Evolutionary conservation across 1,140 invertebrate species (phyloP), one percentile per base, ranked within the genome.

Genomic region (Drosophila murphyi): DNA sequence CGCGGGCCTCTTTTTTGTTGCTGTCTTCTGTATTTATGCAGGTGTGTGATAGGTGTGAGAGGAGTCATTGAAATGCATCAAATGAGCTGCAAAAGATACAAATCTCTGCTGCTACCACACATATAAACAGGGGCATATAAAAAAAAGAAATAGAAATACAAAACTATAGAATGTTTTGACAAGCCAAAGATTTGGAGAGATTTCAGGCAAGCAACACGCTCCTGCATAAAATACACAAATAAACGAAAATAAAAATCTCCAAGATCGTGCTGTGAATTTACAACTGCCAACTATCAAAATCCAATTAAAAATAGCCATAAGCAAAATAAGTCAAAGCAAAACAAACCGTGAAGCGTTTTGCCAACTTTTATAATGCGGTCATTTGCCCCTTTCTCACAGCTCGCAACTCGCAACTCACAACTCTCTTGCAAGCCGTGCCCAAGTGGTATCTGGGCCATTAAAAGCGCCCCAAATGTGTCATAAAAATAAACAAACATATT

Each of bases 31-130:
- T 29, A 31, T 35, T 61, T 29, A 52, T n/a, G 48, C 59, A 62
- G 55, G 71, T 69, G 65, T 68, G 68, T 43, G 12, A 10, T 52
- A 64, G 74, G 60, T 39, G 65, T 68, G 39, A 50, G 68, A 56
- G 8, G 47, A 32, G 37, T 8, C 82, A 86, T 87, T 86, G 63
- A 86, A 87, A 87, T 87, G 82, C 82, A 86, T 50, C 78, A 67
- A 82, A 85, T 73, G 68, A 78, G 67, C 78, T 81, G 67, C 59
- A 57, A 64, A 20, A 78, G 60, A 72, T 69, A 72, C 47, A 48
- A 37, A 86, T 68, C 12, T 64, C 28, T 56, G 57, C 29, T 32
- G 72, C 65, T 70, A 74, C 72, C 37, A 65, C 72, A 61, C 82
- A 80, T 79, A 79, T 62, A 52, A 83, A 82, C 71, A 45, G 78